These are phyloP conservation scores for Eclectus roratus DNA, from an alignment of 2,113 vertebrate species.

Conservation along the genomic window DNA sequence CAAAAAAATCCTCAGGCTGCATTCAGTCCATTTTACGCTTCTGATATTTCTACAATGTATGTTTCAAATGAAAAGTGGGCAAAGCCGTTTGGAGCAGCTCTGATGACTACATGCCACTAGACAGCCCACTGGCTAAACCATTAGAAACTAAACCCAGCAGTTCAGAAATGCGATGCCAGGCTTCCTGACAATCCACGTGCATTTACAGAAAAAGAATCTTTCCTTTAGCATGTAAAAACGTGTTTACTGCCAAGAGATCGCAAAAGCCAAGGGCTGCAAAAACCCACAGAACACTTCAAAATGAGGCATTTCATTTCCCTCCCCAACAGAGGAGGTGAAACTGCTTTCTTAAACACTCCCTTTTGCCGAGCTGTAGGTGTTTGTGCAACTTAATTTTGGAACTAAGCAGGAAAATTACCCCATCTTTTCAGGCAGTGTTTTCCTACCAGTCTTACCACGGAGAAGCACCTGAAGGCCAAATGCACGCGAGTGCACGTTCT, in stretches of 20 bases:
- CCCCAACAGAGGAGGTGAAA: neutral
- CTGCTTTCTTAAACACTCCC: neutral
- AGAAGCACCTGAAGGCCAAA: neutral
- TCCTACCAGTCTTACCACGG: neutral
- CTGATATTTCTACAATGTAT: neutral
- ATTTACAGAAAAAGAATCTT: neutral
- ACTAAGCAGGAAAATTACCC: neutral
- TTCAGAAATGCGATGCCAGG: neutral
- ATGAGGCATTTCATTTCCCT: neutral
- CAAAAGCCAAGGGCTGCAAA: neutral
- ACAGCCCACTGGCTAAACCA: neutral
- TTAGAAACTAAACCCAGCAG: neutral
- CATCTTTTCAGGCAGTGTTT: neutral
- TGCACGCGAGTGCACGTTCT: rapidly evolving
- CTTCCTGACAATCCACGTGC: neutral
- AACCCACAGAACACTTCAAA: neutral
- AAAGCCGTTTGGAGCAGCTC: neutral
- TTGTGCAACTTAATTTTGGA: neutral
- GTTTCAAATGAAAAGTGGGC: neutral
- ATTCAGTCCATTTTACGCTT: neutral
- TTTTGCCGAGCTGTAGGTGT: neutral
- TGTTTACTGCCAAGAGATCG: neutral
- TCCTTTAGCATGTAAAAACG: neutral
- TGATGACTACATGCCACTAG: neutral
- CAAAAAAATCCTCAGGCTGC: neutral